These are phyloP conservation scores for Falco columbarius DNA, from an alignment of 2,797 vertebrate genomes.

Conservation along the genomic window DNA sequence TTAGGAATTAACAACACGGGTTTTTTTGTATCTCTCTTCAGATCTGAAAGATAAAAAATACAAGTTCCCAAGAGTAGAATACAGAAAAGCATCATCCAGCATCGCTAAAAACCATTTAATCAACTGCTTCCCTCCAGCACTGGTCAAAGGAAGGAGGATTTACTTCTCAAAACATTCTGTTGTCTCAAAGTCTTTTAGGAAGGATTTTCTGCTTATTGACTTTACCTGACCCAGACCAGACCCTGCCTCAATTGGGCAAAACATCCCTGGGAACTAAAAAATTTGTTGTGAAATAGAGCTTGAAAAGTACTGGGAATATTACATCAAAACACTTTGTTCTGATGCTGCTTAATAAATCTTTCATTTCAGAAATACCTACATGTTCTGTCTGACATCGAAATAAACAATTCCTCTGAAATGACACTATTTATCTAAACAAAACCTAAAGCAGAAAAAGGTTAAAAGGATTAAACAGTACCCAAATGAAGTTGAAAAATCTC, in stretches of 20 bases:
- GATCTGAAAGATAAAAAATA: neutral
- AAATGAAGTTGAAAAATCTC: neutral
- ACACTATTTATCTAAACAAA: neutral
- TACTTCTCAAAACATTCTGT: neutral
- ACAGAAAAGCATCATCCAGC: neutral
- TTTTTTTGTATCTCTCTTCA: neutral
- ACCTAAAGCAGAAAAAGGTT: neutral
- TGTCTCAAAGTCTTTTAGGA: neutral
- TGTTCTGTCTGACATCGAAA: constrained; percentile 15
- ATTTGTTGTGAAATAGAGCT: neutral
- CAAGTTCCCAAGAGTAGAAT: fast-evolving
- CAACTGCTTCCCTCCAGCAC: neutral
- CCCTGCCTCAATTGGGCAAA: neutral
- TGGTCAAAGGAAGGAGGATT: neutral
- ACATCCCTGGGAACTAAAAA: neutral
- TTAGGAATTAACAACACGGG: neutral
- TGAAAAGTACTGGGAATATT: neutral
- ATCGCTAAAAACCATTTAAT: neutral
- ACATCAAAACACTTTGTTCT: neutral
- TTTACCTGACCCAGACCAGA: neutral
- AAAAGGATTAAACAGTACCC: neutral
- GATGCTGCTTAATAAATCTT: neutral
- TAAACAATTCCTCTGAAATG: neutral
- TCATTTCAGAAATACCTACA: constrained; percentile 21
- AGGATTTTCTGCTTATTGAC: neutral